These are phyloP conservation scores for Zeuzera pyrina DNA, from an alignment of 2,888 invertebrate species.

Conservation along the genomic window DNA sequence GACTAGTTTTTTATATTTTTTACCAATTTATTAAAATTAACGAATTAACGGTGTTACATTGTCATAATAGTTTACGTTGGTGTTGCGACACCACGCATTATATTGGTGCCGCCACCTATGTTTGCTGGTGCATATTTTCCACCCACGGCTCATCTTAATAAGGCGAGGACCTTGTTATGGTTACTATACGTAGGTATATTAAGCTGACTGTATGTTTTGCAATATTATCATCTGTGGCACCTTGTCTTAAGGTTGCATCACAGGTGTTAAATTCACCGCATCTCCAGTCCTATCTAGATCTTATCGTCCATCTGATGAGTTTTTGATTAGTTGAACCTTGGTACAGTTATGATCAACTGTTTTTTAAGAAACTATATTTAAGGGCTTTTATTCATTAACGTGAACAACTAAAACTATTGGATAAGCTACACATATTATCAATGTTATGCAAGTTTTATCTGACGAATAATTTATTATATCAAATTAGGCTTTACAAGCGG, in stretches of 20 bases:
- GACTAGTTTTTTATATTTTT: too few relatives aligned
- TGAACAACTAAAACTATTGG: too few relatives aligned
- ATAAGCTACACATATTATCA: too few relatives aligned
- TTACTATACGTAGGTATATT: constrained; percentile 41
- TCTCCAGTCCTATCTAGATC: constrained; percentile 24
- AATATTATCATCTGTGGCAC: constrained; percentile 30
- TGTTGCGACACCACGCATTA: constrained; percentile 10
- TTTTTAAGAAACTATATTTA: too few relatives aligned
- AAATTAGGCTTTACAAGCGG: too few relatives aligned
- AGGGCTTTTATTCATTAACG: too few relatives aligned
- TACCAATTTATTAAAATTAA: too few relatives aligned
- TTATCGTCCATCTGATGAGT: constrained; percentile 35
- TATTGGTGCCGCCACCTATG: constrained; percentile 12
- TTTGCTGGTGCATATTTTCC: constrained; percentile 41
- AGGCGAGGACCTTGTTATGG: constrained; percentile 51
- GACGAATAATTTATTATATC: too few relatives aligned
- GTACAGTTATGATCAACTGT: too few relatives aligned
- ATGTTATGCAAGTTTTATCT: too few relatives aligned
- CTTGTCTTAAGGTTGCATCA: constrained; percentile 31
- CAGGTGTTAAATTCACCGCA: constrained; percentile 35
- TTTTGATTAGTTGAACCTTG: constrained; percentile 45
- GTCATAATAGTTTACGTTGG: too few relatives aligned
- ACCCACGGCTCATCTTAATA: constrained; percentile 49
- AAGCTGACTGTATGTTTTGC: constrained; percentile 31
- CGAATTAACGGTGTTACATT: too few relatives aligned